phyloP scores from a whole-genome alignment of 2,888 invertebrate genomes.

The Andrena dorsata region DNA sequence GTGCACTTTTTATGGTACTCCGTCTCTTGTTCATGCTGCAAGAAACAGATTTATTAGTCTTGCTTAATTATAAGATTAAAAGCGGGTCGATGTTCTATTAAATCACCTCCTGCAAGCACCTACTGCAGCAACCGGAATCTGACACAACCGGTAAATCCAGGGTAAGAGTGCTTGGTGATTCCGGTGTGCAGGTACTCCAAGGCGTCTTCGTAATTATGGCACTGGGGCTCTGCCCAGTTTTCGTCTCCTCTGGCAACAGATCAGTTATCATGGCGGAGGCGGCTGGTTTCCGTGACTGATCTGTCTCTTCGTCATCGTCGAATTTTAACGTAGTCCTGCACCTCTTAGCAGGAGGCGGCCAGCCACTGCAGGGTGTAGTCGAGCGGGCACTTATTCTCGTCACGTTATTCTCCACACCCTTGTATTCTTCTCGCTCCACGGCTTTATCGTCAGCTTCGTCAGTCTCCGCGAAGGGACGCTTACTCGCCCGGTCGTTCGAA shows the following conservation, averaged over 20 bases:
- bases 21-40: constrained; percentile 14
- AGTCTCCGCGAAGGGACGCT: constrained; percentile 22
- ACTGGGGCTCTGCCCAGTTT: neutral
- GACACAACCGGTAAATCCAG: constrained; percentile 65
- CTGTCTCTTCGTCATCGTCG: constrained; percentile 51
- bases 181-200: constrained; percentile 46
- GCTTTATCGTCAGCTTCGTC: neutral
- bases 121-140: constrained; percentile 51
- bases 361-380: constrained; percentile 50
- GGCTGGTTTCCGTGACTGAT: neutral
- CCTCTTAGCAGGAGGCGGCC: constrained; percentile 58
- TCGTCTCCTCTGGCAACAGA: constrained; percentile 3
- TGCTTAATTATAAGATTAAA: neutral
- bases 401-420: neutral
- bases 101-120: constrained; percentile 55
- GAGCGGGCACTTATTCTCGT: constrained; percentile 31
- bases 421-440: neutral
- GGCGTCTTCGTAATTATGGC: constrained; percentile 12
- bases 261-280: neutral
- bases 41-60: neutral
- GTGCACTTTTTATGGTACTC: neutral
- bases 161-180: constrained; percentile 51
- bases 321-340: constrained; percentile 62
- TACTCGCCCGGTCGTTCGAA: neutral
- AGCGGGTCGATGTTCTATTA: neutral